Evolutionary conservation across 1,140 invertebrate species (phyloP).

Genomic region (Lepeophtheirus salmonis): DNA sequence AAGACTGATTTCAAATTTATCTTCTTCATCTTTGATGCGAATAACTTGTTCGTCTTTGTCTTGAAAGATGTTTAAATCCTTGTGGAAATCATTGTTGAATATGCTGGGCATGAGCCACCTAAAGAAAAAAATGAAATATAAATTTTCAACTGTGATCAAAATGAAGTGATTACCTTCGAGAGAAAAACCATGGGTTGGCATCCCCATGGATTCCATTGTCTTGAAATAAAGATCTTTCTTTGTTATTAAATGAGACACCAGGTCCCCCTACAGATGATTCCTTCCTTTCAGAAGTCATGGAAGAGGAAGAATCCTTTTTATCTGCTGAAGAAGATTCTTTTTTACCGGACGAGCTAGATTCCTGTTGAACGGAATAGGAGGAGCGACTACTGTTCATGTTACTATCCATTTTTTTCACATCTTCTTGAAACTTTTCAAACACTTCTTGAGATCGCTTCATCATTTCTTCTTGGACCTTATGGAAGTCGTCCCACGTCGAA

Average conservation of each 20-base stretch:
- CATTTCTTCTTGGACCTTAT: background rate
- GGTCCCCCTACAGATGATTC: no score
- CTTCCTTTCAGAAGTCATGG: background rate
- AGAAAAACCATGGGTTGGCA: background rate
- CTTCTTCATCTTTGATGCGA: constrained; percentile 4
- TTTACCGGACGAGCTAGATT: no score
- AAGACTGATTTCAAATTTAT: constrained; percentile 14
- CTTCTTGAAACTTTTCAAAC: background rate
- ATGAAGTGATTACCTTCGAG: background rate
- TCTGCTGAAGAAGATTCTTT: background rate
- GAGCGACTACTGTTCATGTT: background rate
- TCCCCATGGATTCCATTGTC: background rate
- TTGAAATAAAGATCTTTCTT: background rate
- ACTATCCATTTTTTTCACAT: constrained; percentile 1
- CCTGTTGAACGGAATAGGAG: background rate
- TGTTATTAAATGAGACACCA: no score
- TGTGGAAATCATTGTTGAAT: background rate
- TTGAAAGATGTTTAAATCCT: background rate
- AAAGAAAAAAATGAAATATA: background rate
- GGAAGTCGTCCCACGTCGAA: constrained; percentile 6
- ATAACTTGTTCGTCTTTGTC: constrained; percentile 3
- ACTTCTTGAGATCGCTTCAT: background rate
- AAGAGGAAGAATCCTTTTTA: background rate
- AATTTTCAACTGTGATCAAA: background rate
- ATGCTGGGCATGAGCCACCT: constrained; percentile 7